phyloP scores from a whole-genome alignment of 2,888 invertebrate genomes.

The Plebejus melissa region DNA sequence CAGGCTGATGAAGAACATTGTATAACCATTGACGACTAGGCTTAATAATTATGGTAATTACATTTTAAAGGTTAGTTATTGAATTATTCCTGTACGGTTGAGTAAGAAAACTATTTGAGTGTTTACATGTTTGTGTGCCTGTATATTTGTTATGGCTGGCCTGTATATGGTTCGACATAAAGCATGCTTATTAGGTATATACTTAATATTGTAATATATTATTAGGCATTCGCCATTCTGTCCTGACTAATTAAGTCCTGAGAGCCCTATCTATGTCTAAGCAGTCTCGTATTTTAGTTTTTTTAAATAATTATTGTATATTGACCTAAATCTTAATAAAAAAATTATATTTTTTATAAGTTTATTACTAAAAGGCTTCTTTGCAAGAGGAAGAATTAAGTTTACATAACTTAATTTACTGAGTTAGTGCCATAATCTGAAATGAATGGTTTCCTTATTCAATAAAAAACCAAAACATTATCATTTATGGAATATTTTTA shows the following conservation, averaged over 20 bases:
- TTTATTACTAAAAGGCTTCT: not conserved
- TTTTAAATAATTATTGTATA: not conserved
- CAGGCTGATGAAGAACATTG: not conserved
- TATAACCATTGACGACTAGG: slow-evolving; percentile 8
- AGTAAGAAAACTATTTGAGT: not conserved
- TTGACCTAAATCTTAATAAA: not conserved
- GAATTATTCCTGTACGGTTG: not conserved
- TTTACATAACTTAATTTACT: not conserved
- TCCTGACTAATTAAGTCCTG: too few relatives aligned
- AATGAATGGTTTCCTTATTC: not conserved
- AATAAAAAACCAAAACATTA: not conserved
- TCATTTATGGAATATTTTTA: not conserved
- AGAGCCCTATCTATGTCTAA: not conserved
- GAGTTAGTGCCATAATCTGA: not conserved
- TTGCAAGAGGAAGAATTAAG: slow-evolving; percentile 7
- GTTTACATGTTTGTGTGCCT: not conserved
- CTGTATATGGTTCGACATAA: too few relatives aligned
- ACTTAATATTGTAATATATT: too few relatives aligned
- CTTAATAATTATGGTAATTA: not conserved
- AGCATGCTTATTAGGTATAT: too few relatives aligned
- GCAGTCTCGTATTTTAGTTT: not conserved
- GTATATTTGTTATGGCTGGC: not conserved
- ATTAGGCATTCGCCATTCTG: too few relatives aligned
- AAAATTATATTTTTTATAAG: not conserved
- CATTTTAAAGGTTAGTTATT: slow-evolving; percentile 1